Base-by-base conservation (phyloP, 2,888 invertebrate species). In the Syrista parreyssii region DNA sequence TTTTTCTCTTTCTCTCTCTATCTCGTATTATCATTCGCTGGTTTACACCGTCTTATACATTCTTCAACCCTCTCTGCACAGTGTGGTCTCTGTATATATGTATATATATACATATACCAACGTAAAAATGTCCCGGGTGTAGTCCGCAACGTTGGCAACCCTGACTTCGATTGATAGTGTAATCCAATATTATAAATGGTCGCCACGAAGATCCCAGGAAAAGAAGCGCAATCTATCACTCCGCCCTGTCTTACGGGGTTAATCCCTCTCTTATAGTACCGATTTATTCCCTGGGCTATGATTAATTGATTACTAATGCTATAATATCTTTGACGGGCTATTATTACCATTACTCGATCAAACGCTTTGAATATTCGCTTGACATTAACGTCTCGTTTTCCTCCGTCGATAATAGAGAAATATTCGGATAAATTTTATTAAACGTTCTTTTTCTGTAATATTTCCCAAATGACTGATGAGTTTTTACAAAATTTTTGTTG, bases 181-280 rank as follows among this genome's bases (percentile, higher is more conserved):
- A 87, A 88, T 86, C 85, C 86, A 82, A 86, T 86, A 88, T 86
- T 87, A 88, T 85, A 86, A 88, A 88, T 86, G 87, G 83, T 79
- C 78, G 78, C 78, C 73, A 79, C 40, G 75, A 73, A 78, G 79
- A 81, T 76, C 79, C 75, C 75, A 69, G 75, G 74, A 76, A 80
- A 84, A 85, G 82, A 86, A 86, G 79, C 75, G 82, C 79, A 80
- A 87, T 88, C 86, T 86, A 85, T 88, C 88, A 87, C 81, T 79
- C 79, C 80, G 80, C 79, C 79, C 79, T 81, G 80, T 82, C 84
- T 84, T 83, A 78, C 78, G 77, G 79, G 83, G 83, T 86, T 88
- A 86, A 87, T 88, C 84, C 83, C 79, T 84, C 83, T 83, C 86
- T 85, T 84, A 84, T 82, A 85, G 82, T 83, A 82, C 84, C 85